A percentile compares a stretch with the other conserved stretches of the same genome.
Evolutionary conservation across 23 tunicate species (phyloP).

Genomic region (Trididemnum miniatum): DNA sequence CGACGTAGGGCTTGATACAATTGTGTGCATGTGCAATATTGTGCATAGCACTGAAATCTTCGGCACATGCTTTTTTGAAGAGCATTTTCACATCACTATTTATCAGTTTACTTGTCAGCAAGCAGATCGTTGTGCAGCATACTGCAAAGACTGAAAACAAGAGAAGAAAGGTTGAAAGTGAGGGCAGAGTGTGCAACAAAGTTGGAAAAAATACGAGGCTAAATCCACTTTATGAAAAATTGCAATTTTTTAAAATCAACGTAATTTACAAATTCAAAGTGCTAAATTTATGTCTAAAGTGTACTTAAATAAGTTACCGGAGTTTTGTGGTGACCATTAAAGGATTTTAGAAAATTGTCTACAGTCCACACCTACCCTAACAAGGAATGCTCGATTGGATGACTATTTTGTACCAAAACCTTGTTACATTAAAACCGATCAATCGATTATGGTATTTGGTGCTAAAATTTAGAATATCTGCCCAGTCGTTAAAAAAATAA

Average conservation of each 20-base stretch:
- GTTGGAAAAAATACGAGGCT: background rate
- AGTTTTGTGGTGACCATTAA: background rate
- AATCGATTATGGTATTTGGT: background rate
- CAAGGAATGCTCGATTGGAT: background rate
- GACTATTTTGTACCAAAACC: background rate
- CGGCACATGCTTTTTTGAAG: too few species aligned
- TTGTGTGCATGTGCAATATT: too few species aligned
- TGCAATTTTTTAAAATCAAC: background rate
- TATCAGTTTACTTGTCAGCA: too few species aligned
- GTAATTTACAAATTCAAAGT: conserved; percentile 4
- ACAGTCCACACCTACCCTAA: background rate
- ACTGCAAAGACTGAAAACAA: too few species aligned
- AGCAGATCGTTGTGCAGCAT: too few species aligned
- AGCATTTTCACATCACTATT: too few species aligned
- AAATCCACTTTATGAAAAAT: background rate
- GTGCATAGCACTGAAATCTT: too few species aligned
- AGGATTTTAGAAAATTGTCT: background rate
- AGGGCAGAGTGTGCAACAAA: conserved; percentile 12
- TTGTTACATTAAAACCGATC: background rate
- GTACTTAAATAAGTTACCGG: background rate
- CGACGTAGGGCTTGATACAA: too few species aligned
- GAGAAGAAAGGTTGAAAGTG: too few species aligned
- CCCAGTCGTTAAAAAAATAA: too few species aligned
- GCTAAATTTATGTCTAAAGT: conserved; percentile 19
- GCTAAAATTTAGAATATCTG: background rate